Conservation (phyloP, 2,888 invertebrate genomes). For the Agrotis exclamationis region DNA sequence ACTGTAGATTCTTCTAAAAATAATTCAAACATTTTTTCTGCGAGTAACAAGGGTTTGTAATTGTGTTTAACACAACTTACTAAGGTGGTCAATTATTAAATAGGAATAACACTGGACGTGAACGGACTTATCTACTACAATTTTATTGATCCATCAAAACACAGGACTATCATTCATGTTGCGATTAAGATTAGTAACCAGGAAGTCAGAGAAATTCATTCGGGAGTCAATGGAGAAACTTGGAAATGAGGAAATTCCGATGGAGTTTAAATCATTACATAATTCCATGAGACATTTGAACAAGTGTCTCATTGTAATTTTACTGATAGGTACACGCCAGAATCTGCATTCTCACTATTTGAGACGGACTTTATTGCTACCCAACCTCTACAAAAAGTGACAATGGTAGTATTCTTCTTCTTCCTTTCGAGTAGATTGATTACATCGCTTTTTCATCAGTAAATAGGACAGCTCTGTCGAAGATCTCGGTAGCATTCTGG, state of each 20-base stretch:
- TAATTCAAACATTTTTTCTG: background rate
- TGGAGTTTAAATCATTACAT: slow-evolving; percentile 11
- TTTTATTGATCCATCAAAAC: no score
- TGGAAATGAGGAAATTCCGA: background rate
- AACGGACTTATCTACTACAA: no score
- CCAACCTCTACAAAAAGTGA: background rate
- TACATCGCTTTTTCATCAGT: background rate
- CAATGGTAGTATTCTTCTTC: background rate
- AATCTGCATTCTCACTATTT: background rate
- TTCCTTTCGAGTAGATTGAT: background rate
- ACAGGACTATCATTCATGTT: no score
- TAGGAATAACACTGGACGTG: background rate
- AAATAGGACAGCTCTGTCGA: background rate
- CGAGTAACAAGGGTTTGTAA: no score
- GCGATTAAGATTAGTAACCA: background rate
- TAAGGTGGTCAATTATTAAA: background rate
- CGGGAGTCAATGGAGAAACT: slow-evolving; percentile 3
- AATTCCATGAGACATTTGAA: slow-evolving; percentile 6
- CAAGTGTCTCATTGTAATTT: background rate
- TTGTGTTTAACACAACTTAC: no score
- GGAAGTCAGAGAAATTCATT: slow-evolving; percentile 14
- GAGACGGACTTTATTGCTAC: background rate
- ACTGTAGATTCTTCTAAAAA: background rate
- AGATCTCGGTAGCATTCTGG: background rate
- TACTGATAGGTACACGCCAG: slow-evolving; percentile 6